Evolutionary conservation across 2,888 invertebrate species (phyloP), one percentile per base, ranked within the genome.

Genomic region (Liposcelis brunnea): DNA sequence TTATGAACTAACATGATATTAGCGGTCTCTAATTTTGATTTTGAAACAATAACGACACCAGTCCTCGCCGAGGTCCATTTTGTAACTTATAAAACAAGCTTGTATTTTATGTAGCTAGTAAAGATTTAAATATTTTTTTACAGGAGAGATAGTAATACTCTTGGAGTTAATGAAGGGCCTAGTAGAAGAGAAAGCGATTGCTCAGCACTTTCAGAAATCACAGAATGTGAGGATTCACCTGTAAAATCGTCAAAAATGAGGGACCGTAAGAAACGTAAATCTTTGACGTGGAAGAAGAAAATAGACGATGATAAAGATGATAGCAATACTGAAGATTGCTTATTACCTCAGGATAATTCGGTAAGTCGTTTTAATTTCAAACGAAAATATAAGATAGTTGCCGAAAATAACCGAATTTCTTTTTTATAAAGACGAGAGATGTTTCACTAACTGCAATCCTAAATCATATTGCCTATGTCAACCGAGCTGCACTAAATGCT

Each of bases 381-480:
- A n/a, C n/a, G n/a, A n/a, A n/a, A n/a, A n/a, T n/a, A n/a, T n/a
- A n/a, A n/a, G n/a, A n/a, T n/a, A n/a, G n/a, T n/a, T n/a, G n/a
- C n/a, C n/a, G n/a, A n/a, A n/a, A n/a, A n/a, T n/a, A n/a, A n/a
- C n/a, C n/a, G n/a, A n/a, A n/a, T n/a, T n/a, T n/a, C n/a, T n/a
- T n/a, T n/a, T n/a, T n/a, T n/a, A n/a, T n/a, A n/a, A n/a, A 62
- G 61, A 55, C 54, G 46, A 54, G 58, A 16, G 65, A 65, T 50
- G 58, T 67, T 47, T 68, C 68, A 2, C 60, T 70, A 43, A 64
- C 67, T 44, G 66, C 68, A 15, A 68, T 70, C 52, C 54, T 70
- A 47, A 68, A 69, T 55, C 70, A 70, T 52, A 70, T 70, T 45
- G 69, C 70, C 11, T 68, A 67, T 51, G 68, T 68, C 44, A 69